Percentiles rank a stretch among this genome's conserved stretches.
Evolutionary conservation across 2,113 vertebrate species (phyloP).

Genomic region (Brachypodius melanocephalos): DNA sequence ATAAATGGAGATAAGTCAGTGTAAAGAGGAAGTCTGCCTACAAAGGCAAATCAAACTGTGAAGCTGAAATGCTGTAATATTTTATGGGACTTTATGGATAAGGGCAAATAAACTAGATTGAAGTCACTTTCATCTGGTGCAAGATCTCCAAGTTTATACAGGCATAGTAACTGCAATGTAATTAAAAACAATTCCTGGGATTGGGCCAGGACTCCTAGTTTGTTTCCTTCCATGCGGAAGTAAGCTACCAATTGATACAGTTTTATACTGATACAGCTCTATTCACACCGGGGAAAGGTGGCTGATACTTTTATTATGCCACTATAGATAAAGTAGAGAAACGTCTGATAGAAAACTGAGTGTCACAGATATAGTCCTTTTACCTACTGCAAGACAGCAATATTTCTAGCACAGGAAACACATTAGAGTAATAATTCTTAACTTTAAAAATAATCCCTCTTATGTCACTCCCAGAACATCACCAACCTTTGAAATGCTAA

Average conservation of each 20-base stretch:
- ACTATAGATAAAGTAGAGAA: not conserved
- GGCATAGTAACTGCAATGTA: not conserved
- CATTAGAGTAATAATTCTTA: constrained; percentile 9
- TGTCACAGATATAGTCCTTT: not conserved
- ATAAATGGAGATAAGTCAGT: not conserved
- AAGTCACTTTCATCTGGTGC: not conserved
- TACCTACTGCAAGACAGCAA: not conserved
- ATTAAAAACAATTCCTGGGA: constrained; percentile 25
- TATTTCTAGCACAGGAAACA: not conserved
- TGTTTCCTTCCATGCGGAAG: not conserved
- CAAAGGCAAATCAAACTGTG: not conserved
- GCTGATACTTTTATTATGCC: not conserved
- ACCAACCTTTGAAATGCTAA: constrained; percentile 33
- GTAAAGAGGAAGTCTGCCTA: not conserved
- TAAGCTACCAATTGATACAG: not conserved
- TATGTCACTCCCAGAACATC: constrained; percentile 15
- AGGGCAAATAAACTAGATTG: not conserved
- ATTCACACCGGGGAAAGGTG: not conserved
- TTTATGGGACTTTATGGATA: not conserved
- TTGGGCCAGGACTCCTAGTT: not conserved
- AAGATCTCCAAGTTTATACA: not conserved
- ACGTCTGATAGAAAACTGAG: not conserved
- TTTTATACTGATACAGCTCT: not conserved
- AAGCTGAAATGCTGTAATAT: not conserved
- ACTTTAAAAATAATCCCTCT: constrained; percentile 28